Evolutionary conservation across 2,888 invertebrate species (phyloP), one percentile per base, ranked within the genome.

Genomic region (Girardia tigrina): DNA sequence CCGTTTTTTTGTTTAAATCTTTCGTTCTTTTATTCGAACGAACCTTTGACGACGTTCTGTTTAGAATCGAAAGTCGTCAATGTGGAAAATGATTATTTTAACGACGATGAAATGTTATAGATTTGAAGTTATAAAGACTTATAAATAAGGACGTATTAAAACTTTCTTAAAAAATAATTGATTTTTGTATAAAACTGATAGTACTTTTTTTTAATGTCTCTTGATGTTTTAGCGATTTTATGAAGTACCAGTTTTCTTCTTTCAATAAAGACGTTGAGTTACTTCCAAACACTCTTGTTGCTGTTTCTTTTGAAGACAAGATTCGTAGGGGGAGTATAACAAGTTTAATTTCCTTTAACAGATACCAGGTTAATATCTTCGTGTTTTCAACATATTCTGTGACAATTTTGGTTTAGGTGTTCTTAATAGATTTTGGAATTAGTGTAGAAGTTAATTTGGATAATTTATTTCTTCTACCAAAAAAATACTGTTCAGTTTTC

Each of bases 311-410:
- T 4, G n/a, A 56, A 2, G 56, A 56, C 23, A 56, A 56, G 23
- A 56, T 56, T 56, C 56, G 23, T 56, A 56, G 56, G 23, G 56
- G 56, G 23, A 56, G 56, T 56, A 56, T 56, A 8, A 56, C 56
- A 20, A 56, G 56, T 56, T n/a, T 20, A 56, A 56, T 56, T 56
- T 56, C 56, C n/a, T n/a, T 12, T 56, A 56, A 56, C 23, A n/a
- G 56, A 56, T 56, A 56, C 23, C 56, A 56, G 23, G 56, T 56
- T 20, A 56, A 12, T 20, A 20, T n/a, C 2, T 12, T n/a, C 23
- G n/a, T 8, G 2, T 8, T 4, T 8, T n/a, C 20, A 20, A 20
- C 56, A n/a, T 56, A 12, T 56, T n/a, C n/a, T n/a, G n/a, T 20
- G 6, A 20, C 6, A 12, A 20, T 56, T 4, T 56, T 56, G 8